A percentile compares a stretch with the other conserved stretches of the same genome.
Evolutionary conservation across 2,888 invertebrate genomes (phyloP).

Genomic region (Chelonus formosanus): DNA sequence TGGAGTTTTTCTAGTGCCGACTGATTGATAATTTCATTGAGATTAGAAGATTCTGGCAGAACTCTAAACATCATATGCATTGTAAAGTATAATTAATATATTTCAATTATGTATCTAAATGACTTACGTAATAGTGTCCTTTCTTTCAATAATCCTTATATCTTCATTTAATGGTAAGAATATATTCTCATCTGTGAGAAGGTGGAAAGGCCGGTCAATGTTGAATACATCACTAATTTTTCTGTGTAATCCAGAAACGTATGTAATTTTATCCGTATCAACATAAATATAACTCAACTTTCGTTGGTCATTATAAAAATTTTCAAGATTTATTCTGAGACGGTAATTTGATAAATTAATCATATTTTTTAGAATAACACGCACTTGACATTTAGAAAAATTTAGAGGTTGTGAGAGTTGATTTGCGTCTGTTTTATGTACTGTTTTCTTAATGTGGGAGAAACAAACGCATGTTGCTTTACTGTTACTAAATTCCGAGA

Average conservation of each 20-base stretch:
- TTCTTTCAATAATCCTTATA: slow-evolving; percentile 49
- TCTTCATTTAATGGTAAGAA: slow-evolving; percentile 61
- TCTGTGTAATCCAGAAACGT: slow-evolving; percentile 1
- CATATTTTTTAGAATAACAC: slow-evolving; percentile 6
- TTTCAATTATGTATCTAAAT: not conserved
- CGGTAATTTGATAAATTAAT: slow-evolving; percentile 47
- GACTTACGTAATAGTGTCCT: slow-evolving; percentile 47
- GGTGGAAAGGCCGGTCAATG: slow-evolving; percentile 45
- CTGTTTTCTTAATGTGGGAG: too few relatives aligned
- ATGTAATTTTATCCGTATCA: slow-evolving; percentile 41
- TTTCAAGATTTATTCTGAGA: slow-evolving; percentile 54
- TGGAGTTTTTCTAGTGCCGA: not conserved
- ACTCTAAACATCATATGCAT: not conserved
- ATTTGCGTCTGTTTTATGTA: too few relatives aligned
- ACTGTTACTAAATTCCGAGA: too few relatives aligned
- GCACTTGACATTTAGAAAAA: too few relatives aligned
- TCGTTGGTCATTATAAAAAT: slow-evolving; percentile 51
- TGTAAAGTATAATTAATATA: not conserved
- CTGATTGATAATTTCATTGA: not conserved
- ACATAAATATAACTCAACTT: slow-evolving; percentile 54
- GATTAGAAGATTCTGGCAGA: not conserved
- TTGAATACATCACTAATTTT: too few relatives aligned
- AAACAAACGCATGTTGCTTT: too few relatives aligned
- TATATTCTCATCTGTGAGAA: slow-evolving; percentile 51
- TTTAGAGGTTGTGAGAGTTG: too few relatives aligned